Conservation (phyloP, 2,888 invertebrate genomes). For the Hypena proboscidalis region DNA sequence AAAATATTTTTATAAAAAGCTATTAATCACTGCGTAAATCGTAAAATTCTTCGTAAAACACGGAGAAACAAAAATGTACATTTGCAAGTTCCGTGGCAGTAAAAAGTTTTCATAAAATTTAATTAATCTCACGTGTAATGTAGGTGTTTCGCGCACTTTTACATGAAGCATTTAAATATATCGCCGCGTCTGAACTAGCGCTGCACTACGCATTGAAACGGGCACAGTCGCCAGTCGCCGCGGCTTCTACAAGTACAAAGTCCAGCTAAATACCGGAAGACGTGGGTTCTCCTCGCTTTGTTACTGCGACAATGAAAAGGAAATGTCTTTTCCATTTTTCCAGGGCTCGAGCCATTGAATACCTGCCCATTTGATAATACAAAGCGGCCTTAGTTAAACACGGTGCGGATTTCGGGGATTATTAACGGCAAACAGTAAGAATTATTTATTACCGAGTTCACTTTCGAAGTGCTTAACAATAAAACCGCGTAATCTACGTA, state of each 20-base stretch:
- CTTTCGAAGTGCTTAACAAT: conserved; percentile 46
- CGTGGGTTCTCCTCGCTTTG: conserved; percentile 66
- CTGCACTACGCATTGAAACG: conserved; percentile 19
- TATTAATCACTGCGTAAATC: conserved; percentile 46
- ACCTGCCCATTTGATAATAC: conserved; percentile 46
- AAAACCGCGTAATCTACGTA: conserved; percentile 48
- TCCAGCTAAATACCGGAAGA: conserved; percentile 72
- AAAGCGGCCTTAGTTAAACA: conserved; percentile 38
- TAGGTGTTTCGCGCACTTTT: conserved; percentile 43
- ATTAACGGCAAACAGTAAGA: conserved; percentile 49
- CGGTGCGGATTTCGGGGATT: conserved; percentile 42
- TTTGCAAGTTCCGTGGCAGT: conserved; percentile 45
- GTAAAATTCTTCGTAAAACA: conserved; percentile 46
- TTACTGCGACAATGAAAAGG: conserved; percentile 67
- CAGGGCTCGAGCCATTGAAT: conserved; percentile 52
- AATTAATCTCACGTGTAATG: conserved; percentile 52
- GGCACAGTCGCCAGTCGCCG: conserved; percentile 29
- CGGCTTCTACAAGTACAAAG: conserved; percentile 52
- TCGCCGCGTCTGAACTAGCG: conserved; percentile 11
- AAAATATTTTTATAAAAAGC: conserved; percentile 33
- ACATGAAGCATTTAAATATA: conserved; percentile 42
- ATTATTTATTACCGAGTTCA: conserved; percentile 46
- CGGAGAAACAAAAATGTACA: conserved; percentile 42
- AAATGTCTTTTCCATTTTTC: conserved; percentile 67
- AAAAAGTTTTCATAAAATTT: conserved; percentile 53